These are phyloP conservation scores for Fundulus diaphanus DNA, from an alignment of 2,797 vertebrate genomes.

Conservation along the genomic window DNA sequence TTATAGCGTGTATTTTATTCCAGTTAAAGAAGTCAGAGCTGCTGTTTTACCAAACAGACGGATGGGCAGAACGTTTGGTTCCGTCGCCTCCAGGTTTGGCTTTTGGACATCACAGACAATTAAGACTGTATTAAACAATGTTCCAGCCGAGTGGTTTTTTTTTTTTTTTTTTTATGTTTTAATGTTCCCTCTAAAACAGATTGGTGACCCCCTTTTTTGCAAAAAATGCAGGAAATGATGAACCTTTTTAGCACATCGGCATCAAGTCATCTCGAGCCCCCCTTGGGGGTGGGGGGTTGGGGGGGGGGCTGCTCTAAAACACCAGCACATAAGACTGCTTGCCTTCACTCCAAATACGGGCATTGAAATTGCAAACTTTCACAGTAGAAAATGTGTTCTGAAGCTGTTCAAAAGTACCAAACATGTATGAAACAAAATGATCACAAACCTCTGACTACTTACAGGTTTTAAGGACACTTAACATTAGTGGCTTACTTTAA, in stretches of 20 bases:
- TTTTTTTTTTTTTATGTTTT: too few species aligned
- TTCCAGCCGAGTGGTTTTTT: neutral
- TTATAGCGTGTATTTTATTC: neutral
- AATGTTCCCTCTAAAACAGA: neutral
- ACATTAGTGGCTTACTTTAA: slow-evolving; percentile 21
- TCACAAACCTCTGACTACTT: slow-evolving; percentile 13
- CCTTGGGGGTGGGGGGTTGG: too few species aligned
- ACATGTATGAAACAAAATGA: neutral
- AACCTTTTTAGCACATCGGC: too few species aligned
- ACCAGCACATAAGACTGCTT: neutral
- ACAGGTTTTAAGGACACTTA: slow-evolving; percentile 71
- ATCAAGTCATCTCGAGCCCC: too few species aligned
- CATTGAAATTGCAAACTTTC: neutral
- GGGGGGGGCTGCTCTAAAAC: too few species aligned
- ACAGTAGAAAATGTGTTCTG: neutral
- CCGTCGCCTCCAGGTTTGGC: neutral
- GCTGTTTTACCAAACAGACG: too few species aligned
- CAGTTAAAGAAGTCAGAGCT: neutral
- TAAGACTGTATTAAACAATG: neutral
- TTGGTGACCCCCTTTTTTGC: too few species aligned
- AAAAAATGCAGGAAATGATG: too few species aligned
- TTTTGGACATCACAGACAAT: neutral
- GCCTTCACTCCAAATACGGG: neutral
- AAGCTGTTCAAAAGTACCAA: neutral
- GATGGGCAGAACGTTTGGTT: neutral